These are phyloP conservation scores for Sphaerodactylus townsendi DNA, from an alignment of 2,113 vertebrate genomes.

Conservation along the genomic window DNA sequence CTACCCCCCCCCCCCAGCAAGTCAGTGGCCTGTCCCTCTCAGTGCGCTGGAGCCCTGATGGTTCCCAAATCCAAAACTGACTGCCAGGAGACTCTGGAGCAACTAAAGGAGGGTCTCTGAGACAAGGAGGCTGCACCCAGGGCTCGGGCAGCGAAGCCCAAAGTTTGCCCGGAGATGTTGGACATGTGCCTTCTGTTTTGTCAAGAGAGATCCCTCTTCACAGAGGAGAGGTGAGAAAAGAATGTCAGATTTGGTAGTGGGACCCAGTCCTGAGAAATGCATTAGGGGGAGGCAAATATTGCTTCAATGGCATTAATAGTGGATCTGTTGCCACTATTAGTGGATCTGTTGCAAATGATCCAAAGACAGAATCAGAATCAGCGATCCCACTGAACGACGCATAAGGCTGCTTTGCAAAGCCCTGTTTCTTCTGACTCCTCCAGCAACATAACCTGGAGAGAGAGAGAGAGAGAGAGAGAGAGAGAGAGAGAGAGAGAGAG, in stretches of 20 bases:
- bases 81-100: no score
- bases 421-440: no score
- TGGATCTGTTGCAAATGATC: slow-evolving; percentile 80
- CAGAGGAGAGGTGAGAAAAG: slow-evolving; percentile 43
- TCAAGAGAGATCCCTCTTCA: slow-evolving; percentile 49
- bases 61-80: no score
- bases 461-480: no score
- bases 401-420: slow-evolving; percentile 3
- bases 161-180: slow-evolving; percentile 26
- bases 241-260: slow-evolving; percentile 41
- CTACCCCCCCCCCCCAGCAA: no score
- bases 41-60: no score
- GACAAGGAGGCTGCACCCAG: neutral
- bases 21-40: no score
- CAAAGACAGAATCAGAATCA: slow-evolving; percentile 70
- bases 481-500: no score
- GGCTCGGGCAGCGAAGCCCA: slow-evolving; percentile 32
- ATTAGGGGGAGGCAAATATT: slow-evolving; percentile 76
- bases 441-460: no score
- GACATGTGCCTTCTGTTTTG: neutral
- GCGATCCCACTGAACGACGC: slow-evolving; percentile 74
- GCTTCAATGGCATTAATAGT: slow-evolving; percentile 80
- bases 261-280: slow-evolving; percentile 58
- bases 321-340: slow-evolving; percentile 68
- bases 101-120: neutral